Conservation (phyloP, 1,140 invertebrate species). For the Palaemon carinicauda region DNA sequence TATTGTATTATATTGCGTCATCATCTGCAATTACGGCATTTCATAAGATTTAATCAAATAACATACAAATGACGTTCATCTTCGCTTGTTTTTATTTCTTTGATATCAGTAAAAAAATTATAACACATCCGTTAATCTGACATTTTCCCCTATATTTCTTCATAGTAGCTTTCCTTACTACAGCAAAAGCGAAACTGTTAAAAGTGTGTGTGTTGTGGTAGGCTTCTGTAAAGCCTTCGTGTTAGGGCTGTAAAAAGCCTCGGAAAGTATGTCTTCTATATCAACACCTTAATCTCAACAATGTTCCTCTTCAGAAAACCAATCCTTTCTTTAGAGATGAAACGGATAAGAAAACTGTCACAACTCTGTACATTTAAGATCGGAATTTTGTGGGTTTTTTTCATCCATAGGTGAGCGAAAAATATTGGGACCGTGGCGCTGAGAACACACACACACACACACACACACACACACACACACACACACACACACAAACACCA, state of each 20-base stretch:
- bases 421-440: neutral
- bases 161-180: too few relatives aligned
- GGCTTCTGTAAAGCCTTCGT: neutral
- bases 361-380: neutral
- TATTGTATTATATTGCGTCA: too few relatives aligned
- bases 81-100: too few relatives aligned
- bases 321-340: neutral
- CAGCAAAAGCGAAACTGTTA: too few relatives aligned
- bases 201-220: too few relatives aligned
- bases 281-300: conserved; percentile 2
- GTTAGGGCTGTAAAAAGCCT: neutral
- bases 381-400: conserved; percentile 5
- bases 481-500: neutral
- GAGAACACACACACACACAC: neutral
- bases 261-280: neutral
- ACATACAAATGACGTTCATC: too few relatives aligned
- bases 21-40: too few relatives aligned
- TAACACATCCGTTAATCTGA: too few relatives aligned
- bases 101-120: too few relatives aligned
- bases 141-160: too few relatives aligned
- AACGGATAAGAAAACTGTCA: neutral
- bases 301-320: neutral
- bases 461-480: neutral
- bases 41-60: too few relatives aligned
- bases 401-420: neutral